Percentiles rank a stretch among this genome's conserved stretches.
Evolutionary conservation across 2,888 invertebrate genomes (phyloP).

Genomic region (Synergus japonicus): DNA sequence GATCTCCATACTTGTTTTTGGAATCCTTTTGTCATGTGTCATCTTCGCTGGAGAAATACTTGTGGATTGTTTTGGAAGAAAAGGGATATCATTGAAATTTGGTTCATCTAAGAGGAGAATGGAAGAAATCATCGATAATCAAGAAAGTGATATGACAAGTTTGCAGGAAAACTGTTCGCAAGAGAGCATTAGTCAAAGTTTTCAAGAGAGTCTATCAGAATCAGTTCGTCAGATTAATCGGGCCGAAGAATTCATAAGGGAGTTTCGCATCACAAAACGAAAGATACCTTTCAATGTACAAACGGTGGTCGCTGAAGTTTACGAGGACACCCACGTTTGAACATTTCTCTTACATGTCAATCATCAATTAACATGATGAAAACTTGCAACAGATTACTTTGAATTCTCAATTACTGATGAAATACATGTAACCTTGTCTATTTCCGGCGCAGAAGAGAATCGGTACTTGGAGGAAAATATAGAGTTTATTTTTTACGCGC

Average conservation of each 20-base stretch:
- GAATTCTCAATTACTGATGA: neutral
- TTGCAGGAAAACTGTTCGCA: neutral
- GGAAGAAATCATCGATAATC: neutral
- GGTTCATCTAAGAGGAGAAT: neutral
- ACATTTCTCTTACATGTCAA: too few species aligned
- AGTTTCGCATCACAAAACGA: neutral
- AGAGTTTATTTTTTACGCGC: neutral
- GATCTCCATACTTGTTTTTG: neutral
- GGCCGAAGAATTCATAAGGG: neutral
- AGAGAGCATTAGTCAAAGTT: too few species aligned
- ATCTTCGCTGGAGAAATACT: neutral
- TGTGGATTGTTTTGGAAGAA: neutral
- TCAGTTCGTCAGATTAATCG: neutral
- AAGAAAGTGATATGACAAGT: neutral
- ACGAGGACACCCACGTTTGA: too few species aligned
- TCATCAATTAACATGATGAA: too few species aligned
- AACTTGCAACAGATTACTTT: neutral
- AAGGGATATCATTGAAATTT: neutral
- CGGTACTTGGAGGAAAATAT: constrained; percentile 17
- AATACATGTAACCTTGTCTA: constrained; percentile 23
- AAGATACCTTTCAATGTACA: too few species aligned
- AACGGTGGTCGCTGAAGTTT: too few species aligned
- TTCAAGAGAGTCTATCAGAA: neutral
- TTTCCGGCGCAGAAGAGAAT: constrained; percentile 10
- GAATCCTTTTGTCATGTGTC: neutral